These are phyloP conservation scores for Thamnophis sirtalis DNA, from an alignment of 2,113 vertebrate species.

Conservation along the genomic window DNA sequence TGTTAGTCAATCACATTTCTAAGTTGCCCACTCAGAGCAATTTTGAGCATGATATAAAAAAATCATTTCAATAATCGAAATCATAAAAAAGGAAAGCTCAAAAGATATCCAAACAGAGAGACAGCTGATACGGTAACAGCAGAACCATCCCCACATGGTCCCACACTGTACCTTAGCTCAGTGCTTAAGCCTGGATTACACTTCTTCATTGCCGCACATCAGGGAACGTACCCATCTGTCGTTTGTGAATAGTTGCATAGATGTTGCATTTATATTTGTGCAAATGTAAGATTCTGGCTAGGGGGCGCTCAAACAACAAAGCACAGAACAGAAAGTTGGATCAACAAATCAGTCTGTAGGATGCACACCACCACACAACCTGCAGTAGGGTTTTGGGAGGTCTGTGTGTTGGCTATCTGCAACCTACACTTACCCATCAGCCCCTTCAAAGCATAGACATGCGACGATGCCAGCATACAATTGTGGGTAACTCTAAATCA, in stretches of 20 bases:
- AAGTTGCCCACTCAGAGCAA: not conserved
- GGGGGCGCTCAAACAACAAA: not conserved
- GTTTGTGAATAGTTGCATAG: not conserved
- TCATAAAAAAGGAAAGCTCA: not conserved
- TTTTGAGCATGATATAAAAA: not conserved
- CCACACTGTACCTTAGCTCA: not conserved
- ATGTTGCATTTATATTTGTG: not conserved
- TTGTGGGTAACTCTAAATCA: not conserved
- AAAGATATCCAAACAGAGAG: not conserved
- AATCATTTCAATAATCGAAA: not conserved
- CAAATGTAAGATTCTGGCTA: not conserved
- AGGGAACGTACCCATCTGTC: not conserved
- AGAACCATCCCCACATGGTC: not conserved
- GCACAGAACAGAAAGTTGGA: not conserved
- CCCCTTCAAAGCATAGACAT: not conserved
- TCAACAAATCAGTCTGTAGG: not conserved
- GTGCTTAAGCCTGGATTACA: not conserved
- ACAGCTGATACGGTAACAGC: not conserved
- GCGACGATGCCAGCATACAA: not conserved
- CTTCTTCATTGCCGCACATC: not conserved
- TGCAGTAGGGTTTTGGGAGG: not conserved
- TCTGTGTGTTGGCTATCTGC: not conserved
- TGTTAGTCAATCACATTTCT: not conserved
- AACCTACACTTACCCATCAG: not conserved
- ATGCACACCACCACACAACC: not conserved